phyloP scores from a whole-genome alignment of 2,888 invertebrate genomes.

The Mimas tiliae region DNA sequence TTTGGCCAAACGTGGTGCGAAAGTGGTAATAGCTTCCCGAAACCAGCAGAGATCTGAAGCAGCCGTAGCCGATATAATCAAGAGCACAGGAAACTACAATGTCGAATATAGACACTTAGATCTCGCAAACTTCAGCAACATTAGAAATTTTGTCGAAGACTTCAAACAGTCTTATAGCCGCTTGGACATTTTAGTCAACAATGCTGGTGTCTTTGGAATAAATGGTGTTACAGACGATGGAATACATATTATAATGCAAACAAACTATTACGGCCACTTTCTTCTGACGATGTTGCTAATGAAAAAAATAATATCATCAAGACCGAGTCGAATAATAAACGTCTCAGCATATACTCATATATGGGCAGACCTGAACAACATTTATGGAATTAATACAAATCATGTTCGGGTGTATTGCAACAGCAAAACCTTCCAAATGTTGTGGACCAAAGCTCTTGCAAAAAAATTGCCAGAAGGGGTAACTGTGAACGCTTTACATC shows the following conservation, averaged over 20 bases:
- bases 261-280: slow-evolving; percentile 85
- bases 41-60: slow-evolving; percentile 85
- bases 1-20: slow-evolving; percentile 88
- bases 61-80: slow-evolving; percentile 87
- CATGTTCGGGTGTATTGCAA: slow-evolving; percentile 50
- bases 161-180: slow-evolving; percentile 77
- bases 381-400: slow-evolving; percentile 30
- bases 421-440: slow-evolving; percentile 89
- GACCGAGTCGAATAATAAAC: slow-evolving; percentile 52
- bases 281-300: slow-evolving; percentile 85
- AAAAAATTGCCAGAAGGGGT: slow-evolving; percentile 29
- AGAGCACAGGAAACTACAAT: slow-evolving; percentile 88
- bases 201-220: slow-evolving; percentile 75
- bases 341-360: slow-evolving; percentile 44
- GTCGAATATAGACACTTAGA: slow-evolving; percentile 85
- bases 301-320: slow-evolving; percentile 54
- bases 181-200: slow-evolving; percentile 87
- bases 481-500: slow-evolving; percentile 27
- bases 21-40: slow-evolving; percentile 88
- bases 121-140: slow-evolving; percentile 76
- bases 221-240: slow-evolving; percentile 78
- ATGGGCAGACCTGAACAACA: slow-evolving; percentile 33
- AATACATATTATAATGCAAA: slow-evolving; percentile 83
- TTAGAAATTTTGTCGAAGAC: slow-evolving; percentile 86
- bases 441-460: slow-evolving; percentile 41